Conservation (phyloP, 2,888 invertebrate species). For the Autographa gamma region DNA sequence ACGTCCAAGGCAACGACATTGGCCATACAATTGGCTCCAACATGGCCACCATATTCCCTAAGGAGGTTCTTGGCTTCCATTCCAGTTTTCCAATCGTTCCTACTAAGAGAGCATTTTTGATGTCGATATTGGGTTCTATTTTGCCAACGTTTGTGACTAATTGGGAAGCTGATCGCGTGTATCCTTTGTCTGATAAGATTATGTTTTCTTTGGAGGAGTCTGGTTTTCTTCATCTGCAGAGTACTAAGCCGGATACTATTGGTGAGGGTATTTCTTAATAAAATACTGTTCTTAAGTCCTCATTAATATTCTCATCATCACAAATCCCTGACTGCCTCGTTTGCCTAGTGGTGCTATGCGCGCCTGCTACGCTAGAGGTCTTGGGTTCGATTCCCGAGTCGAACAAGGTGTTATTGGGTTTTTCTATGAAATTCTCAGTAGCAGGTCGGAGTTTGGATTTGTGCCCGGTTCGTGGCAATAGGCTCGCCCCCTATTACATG, state of each 20-base stretch:
- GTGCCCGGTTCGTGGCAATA: too few species aligned
- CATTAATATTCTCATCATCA: too few species aligned
- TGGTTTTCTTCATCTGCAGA: conserved; percentile 92
- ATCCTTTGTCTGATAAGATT: conserved; percentile 81
- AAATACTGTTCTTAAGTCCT: too few species aligned
- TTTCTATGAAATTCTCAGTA: too few species aligned
- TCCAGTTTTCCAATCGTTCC: conserved; percentile 90
- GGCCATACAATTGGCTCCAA: conserved; percentile 90
- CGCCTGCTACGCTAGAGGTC: too few species aligned
- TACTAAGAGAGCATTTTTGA: conserved; percentile 66
- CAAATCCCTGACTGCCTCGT: too few species aligned
- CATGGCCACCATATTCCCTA: conserved; percentile 91
- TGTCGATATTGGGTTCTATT: conserved; percentile 81
- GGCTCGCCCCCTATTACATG: too few species aligned
- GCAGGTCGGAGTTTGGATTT: too few species aligned
- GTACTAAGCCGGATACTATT: conserved; percentile 95
- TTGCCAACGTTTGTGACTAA: conserved; percentile 86
- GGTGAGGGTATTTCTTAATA: conserved; percentile 83
- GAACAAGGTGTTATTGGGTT: too few species aligned
- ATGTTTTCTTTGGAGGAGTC: conserved; percentile 81
- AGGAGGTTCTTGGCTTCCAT: conserved; percentile 88
- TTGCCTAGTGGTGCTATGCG: too few species aligned
- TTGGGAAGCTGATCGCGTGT: conserved; percentile 83
- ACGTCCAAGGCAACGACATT: conserved; percentile 93
- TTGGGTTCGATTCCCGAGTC: too few species aligned